Conservation (phyloP, 37 sponge, comb jelly and placozoan genomes). For the Bolinopsis microptera region DNA sequence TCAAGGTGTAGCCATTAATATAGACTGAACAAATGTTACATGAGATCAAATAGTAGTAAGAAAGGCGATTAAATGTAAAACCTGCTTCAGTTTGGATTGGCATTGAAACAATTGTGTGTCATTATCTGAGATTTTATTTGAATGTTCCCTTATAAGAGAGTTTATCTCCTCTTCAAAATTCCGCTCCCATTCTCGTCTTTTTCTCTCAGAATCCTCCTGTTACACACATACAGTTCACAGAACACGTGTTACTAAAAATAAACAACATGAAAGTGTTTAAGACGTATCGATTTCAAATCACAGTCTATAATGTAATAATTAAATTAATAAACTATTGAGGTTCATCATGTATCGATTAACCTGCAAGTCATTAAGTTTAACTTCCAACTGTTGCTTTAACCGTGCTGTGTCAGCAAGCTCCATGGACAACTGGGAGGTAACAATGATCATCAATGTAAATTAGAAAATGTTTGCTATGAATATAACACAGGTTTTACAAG, state of each 20-base stretch:
- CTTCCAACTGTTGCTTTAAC: conserved; percentile 26
- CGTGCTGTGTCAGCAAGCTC: conserved; percentile 22
- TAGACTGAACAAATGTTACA: too few species aligned
- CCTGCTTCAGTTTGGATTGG: conserved; percentile 52
- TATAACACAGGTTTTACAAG: neutral
- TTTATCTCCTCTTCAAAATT: conserved; percentile 36
- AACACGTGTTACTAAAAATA: too few species aligned
- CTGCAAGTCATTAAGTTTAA: neutral
- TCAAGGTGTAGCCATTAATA: too few species aligned
- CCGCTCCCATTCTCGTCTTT: conserved; percentile 51
- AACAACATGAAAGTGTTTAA: too few species aligned
- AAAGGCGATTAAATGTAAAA: neutral
- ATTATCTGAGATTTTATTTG: neutral
- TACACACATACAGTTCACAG: too few species aligned
- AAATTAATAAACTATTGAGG: too few species aligned
- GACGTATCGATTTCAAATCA: too few species aligned
- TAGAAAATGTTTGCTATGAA: neutral
- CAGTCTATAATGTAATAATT: too few species aligned
- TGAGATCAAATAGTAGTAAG: too few species aligned
- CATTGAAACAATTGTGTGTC: conserved; percentile 14
- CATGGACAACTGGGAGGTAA: neutral
- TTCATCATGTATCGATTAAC: neutral
- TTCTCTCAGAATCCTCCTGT: conserved; percentile 54
- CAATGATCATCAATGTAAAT: neutral
- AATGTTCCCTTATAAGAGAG: neutral